A percentile compares a stretch with the other conserved stretches of the same genome.
Evolutionary conservation across 2,113 vertebrate genomes (phyloP).

Genomic region (Acinonyx jubatus): DNA sequence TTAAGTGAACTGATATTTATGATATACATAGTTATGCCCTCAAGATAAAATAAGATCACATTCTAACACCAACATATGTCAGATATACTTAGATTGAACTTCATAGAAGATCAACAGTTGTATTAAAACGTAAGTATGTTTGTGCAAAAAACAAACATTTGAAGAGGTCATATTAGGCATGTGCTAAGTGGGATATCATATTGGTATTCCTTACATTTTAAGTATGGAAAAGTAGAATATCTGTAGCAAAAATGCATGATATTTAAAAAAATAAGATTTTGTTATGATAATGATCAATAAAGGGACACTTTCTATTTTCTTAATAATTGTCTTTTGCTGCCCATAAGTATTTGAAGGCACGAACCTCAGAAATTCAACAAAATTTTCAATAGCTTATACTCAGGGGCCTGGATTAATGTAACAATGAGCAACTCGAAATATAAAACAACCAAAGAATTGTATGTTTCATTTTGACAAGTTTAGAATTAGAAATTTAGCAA

Average conservation of each 20-base stretch:
- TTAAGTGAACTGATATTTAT: slow-evolving; percentile 74
- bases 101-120: slow-evolving; percentile 26
- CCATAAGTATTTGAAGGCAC: neutral
- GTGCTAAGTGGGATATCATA: neutral
- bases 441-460: neutral
- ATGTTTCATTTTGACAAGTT: neutral
- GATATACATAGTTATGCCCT: slow-evolving; percentile 80
- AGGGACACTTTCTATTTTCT: neutral
- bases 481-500: slow-evolving; percentile 26
- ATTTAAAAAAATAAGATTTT: slow-evolving; percentile 16
- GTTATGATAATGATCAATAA: neutral
- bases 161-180: neutral
- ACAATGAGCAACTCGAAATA: neutral
- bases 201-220: neutral
- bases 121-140: neutral
- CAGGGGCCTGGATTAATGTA: neutral
- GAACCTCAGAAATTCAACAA: slow-evolving; percentile 16
- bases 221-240: neutral
- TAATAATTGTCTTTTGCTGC: slow-evolving; percentile 19
- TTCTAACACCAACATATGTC: slow-evolving; percentile 70
- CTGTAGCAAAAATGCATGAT: neutral
- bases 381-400: neutral
- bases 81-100: slow-evolving; percentile 77
- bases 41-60: slow-evolving; percentile 78
- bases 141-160: slow-evolving; percentile 40